Evolutionary conservation across 2,888 invertebrate species (phyloP).

Genomic region (Amiota mariae): DNA sequence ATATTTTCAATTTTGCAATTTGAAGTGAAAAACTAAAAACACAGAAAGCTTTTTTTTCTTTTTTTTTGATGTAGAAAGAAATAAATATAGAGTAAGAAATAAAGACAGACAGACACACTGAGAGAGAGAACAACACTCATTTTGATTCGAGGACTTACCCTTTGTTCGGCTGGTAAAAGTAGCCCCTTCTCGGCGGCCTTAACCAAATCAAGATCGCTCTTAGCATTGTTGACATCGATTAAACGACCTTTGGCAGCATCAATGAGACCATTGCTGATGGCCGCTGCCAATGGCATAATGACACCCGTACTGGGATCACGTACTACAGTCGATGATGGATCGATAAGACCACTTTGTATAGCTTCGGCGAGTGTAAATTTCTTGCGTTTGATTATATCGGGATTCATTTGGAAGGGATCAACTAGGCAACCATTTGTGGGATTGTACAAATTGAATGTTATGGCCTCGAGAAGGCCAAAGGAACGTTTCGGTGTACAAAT

Average conservation of each 20-base stretch:
- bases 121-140: constrained; percentile 6
- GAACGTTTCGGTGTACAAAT: constrained; percentile 86
- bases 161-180: constrained; percentile 91
- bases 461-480: constrained; percentile 85
- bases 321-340: constrained; percentile 88
- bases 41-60: not conserved
- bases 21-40: constrained; percentile 1
- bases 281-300: constrained; percentile 84
- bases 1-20: constrained; percentile 7
- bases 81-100: constrained; percentile 17
- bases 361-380: constrained; percentile 85
- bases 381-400: constrained; percentile 79
- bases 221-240: constrained; percentile 74
- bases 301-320: constrained; percentile 83
- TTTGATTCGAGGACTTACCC: constrained; percentile 81
- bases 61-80: not conserved
- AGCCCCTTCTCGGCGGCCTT: constrained; percentile 91
- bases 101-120: constrained; percentile 30
- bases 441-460: constrained; percentile 88
- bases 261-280: constrained; percentile 82
- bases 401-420: constrained; percentile 84
- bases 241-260: constrained; percentile 85
- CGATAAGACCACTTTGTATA: constrained; percentile 84
- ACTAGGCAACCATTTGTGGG: constrained; percentile 86
- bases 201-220: constrained; percentile 79